A percentile compares a stretch with the other conserved stretches of the same genome.
These are phyloP conservation scores for Pterobdella sp. DNA, from an alignment of 2,888 invertebrate species.

Conservation along the genomic window DNA sequence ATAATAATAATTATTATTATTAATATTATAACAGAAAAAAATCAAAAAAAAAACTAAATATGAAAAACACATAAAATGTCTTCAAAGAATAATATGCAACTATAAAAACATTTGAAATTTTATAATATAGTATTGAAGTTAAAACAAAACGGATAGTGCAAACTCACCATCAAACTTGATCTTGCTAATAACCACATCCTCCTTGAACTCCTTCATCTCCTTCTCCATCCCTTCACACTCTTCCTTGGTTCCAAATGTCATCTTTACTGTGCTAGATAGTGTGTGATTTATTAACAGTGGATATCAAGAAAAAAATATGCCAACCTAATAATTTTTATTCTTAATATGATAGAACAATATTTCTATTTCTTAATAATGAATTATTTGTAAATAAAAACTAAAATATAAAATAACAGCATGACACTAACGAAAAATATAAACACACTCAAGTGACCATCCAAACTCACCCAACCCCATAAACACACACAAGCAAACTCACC, in stretches of 20 bases:
- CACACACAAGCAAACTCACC: slow-evolving; percentile 14
- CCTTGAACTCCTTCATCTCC: slow-evolving; percentile 7
- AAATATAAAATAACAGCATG: neutral
- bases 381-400: no score
- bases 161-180: slow-evolving; percentile 22
- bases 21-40: neutral
- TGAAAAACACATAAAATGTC: neutral
- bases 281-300: neutral
- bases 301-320: no score
- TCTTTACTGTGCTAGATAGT: neutral
- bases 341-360: no score
- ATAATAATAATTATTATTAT: neutral
- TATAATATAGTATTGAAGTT: no score
- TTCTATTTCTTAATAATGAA: no score
- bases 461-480: neutral
- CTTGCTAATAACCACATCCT: slow-evolving; percentile 5
- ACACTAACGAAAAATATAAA: neutral
- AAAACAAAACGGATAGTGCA: no score
- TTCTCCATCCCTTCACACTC: slow-evolving; percentile 14
- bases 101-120: no score
- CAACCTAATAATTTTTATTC: no score
- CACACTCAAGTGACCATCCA: neutral
- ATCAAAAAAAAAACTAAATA: neutral
- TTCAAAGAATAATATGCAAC: slow-evolving; percentile 1
- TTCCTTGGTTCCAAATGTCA: slow-evolving; percentile 5